Conservation (phyloP, 2,888 invertebrate species). For the Ornithoptera alexandrae region DNA sequence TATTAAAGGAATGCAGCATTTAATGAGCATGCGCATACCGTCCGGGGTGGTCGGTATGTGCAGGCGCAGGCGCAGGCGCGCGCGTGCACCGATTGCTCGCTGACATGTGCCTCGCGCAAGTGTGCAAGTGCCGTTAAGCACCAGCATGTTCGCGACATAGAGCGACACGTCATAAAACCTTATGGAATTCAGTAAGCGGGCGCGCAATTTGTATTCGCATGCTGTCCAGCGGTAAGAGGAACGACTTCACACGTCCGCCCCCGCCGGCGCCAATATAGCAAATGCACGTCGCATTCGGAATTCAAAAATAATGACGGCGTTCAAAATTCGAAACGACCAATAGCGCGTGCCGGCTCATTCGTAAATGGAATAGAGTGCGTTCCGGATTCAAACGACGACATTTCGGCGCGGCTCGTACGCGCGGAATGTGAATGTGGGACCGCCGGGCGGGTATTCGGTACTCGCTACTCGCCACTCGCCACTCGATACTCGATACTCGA, state of each 20-base stretch:
- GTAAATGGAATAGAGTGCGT: conserved; percentile 52
- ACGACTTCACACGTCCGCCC: conserved; percentile 63
- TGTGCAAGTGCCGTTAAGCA: conserved; percentile 58
- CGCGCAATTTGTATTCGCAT: conserved; percentile 65
- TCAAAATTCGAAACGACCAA: conserved; percentile 59
- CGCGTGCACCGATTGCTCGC: conserved; percentile 60
- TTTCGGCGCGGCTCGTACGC: conserved; percentile 34
- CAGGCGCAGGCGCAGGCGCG: conserved; percentile 51
- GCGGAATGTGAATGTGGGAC: conserved; percentile 31
- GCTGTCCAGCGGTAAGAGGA: conserved; percentile 55
- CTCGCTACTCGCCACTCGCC: conserved; percentile 11
- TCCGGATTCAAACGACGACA: conserved; percentile 53
- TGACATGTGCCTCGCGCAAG: conserved; percentile 50
- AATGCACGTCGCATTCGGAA: conserved; percentile 67
- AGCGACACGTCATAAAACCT: conserved; percentile 51
- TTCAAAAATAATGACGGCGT: conserved; percentile 59
- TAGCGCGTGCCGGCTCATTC: conserved; percentile 51
- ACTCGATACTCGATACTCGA: conserved; percentile 14
- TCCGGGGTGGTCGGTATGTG: conserved; percentile 43
- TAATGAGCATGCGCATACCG: background rate
- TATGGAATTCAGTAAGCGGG: conserved; percentile 53
- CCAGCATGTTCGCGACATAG: conserved; percentile 47
- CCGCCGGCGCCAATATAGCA: conserved; percentile 68
- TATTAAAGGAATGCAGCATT: background rate
- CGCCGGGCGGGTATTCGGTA: conserved; percentile 17